A percentile compares a stretch with the other conserved stretches of the same genome.
These are phyloP conservation scores for Nasua narica DNA, from an alignment of 2,797 vertebrate species.

Conservation along the genomic window DNA sequence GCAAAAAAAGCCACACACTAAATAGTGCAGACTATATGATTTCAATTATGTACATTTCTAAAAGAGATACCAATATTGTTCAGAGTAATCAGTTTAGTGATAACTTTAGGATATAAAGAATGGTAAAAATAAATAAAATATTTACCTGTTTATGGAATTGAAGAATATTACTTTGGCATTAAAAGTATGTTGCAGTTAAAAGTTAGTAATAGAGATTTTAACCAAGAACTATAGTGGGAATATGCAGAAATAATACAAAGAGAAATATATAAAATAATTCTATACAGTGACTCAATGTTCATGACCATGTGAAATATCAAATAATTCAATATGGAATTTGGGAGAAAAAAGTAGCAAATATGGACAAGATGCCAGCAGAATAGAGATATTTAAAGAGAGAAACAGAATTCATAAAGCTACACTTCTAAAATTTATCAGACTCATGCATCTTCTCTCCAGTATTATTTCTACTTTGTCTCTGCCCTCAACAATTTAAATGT, in stretches of 20 bases:
- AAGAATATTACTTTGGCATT: not conserved
- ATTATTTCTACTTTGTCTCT: not conserved
- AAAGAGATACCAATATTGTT: not conserved
- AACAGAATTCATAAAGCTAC: not conserved
- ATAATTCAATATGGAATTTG: not conserved
- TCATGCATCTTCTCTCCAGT: not conserved
- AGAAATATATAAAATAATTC: not conserved
- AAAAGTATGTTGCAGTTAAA: not conserved
- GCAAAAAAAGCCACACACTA: not conserved
- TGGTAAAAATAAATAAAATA: not conserved
- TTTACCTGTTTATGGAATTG: not conserved
- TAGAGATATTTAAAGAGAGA: not conserved
- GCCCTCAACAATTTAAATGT: not conserved
- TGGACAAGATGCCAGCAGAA: not conserved
- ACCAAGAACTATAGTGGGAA: not conserved
- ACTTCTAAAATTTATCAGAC: not conserved
- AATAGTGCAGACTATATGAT: not conserved
- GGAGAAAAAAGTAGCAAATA: not conserved
- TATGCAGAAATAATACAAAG: not conserved
- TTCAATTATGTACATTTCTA: not conserved
- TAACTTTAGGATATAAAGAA: not conserved
- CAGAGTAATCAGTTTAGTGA: not conserved
- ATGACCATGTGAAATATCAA: not conserved
- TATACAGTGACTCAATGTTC: not conserved
- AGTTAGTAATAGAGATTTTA: not conserved